A percentile compares a stretch with the other conserved stretches of the same genome.
Conservation (phyloP, 2,113 vertebrate genomes). For the Prunella himalayana region DNA sequence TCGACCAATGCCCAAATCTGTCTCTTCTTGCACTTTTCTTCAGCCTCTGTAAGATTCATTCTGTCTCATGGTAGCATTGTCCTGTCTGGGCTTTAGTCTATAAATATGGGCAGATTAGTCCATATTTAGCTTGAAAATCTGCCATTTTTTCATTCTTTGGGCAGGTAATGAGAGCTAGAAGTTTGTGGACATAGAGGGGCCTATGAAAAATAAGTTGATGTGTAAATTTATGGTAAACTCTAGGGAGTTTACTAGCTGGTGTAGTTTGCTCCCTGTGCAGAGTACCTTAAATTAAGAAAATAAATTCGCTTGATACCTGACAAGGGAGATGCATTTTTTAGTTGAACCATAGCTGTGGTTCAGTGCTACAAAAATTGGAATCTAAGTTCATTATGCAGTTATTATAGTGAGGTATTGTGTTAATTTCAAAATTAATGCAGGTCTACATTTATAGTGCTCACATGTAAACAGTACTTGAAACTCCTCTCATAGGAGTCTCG, state of each 20-base stretch:
- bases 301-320: neutral
- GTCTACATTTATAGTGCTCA: neutral
- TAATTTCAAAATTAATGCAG: neutral
- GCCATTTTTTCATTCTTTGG: neutral
- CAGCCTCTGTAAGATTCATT: neutral
- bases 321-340: neutral
- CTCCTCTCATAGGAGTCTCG: neutral
- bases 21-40: neutral
- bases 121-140: neutral
- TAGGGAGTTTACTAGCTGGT: neutral
- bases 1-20: neutral
- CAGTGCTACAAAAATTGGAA: neutral
- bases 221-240: neutral
- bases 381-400: neutral
- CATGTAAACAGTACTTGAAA: neutral
- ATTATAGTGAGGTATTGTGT: neutral
- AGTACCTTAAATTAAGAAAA: neutral
- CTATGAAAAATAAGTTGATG: neutral
- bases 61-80: neutral
- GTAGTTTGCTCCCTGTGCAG: neutral
- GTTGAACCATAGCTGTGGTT: accelerated
- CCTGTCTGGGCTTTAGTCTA: neutral
- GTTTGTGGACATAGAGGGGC: neutral
- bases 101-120: neutral
- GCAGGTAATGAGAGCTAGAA: neutral